Conservation (phyloP, 2,797 vertebrate genomes). For the Rousettus madagascariensis region DNA sequence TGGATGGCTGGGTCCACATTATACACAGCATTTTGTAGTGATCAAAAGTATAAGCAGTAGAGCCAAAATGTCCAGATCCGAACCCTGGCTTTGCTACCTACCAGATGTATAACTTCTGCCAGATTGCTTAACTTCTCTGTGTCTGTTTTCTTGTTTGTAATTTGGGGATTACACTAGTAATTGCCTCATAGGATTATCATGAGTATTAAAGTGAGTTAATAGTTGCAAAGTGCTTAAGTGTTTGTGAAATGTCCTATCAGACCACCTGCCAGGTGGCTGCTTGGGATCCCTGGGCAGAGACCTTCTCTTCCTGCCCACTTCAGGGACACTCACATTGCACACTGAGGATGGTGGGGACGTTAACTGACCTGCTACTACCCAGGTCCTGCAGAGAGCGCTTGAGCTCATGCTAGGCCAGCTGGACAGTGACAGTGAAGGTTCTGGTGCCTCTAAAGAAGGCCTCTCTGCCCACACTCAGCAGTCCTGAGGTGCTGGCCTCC, state of each 20-base stretch:
- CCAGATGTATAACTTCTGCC: background rate
- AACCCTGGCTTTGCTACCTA: background rate
- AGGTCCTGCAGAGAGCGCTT: slow-evolving; percentile 88
- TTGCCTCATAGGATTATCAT: background rate
- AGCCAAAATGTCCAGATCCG: background rate
- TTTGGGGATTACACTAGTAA: background rate
- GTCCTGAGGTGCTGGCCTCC: slow-evolving; percentile 70
- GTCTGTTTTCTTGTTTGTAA: slow-evolving; percentile 3
- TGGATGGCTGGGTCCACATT: background rate
- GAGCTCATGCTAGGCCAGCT: slow-evolving; percentile 87
- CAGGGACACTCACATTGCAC: slow-evolving; percentile 91
- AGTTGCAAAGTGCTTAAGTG: background rate
- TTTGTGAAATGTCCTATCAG: background rate
- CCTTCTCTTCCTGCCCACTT: background rate
- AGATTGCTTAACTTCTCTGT: background rate
- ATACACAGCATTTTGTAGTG: background rate
- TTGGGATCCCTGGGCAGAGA: background rate
- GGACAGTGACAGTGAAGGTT: slow-evolving; percentile 87
- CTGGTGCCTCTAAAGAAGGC: slow-evolving; percentile 78
- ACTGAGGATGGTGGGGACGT: slow-evolving; percentile 89
- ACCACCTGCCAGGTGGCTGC: background rate
- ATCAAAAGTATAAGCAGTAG: background rate
- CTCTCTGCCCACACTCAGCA: background rate
- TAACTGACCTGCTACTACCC: slow-evolving; percentile 84
- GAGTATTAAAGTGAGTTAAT: background rate